phyloP scores from a whole-genome alignment of 2,888 invertebrate species.

The Andrena chrysosceles region DNA sequence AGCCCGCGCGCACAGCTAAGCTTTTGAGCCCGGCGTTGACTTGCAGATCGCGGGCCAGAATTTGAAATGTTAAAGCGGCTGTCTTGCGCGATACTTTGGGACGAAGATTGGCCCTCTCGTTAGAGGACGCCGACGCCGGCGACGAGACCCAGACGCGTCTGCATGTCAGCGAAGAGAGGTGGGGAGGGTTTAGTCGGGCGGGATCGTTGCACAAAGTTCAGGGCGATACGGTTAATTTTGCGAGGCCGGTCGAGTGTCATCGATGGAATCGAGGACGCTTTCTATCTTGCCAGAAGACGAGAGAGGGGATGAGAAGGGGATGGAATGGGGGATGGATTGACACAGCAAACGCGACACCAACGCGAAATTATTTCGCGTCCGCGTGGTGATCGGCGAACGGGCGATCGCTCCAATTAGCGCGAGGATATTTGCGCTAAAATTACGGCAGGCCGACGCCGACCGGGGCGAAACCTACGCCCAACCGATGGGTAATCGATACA shows the following conservation, averaged over 20 bases:
- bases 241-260: background rate
- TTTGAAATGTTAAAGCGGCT: slow-evolving; percentile 65
- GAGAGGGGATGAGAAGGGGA: background rate
- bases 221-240: slow-evolving; percentile 7
- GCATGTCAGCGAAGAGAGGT: too few species aligned
- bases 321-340: background rate
- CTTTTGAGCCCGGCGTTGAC: slow-evolving; percentile 65
- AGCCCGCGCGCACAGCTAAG: slow-evolving; percentile 60
- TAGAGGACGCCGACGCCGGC: background rate
- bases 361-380: slow-evolving; percentile 64
- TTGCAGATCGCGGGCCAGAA: slow-evolving; percentile 64
- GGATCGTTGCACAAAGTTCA: background rate
- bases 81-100: slow-evolving; percentile 32
- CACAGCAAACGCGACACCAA: background rate
- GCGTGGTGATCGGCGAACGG: slow-evolving; percentile 65
- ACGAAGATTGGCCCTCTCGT: slow-evolving; percentile 42
- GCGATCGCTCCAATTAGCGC: slow-evolving; percentile 79
- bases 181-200: background rate
- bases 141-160: background rate
- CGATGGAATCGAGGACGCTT: background rate
- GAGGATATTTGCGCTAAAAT: slow-evolving; percentile 82
- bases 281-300: background rate
- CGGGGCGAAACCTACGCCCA: slow-evolving; percentile 78
- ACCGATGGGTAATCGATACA: slow-evolving; percentile 84
- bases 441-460: slow-evolving; percentile 71